A percentile compares a stretch with the other conserved stretches of the same genome.
phyloP scores from a whole-genome alignment of 2,797 vertebrate species.

The Sebastes reedi region DNA sequence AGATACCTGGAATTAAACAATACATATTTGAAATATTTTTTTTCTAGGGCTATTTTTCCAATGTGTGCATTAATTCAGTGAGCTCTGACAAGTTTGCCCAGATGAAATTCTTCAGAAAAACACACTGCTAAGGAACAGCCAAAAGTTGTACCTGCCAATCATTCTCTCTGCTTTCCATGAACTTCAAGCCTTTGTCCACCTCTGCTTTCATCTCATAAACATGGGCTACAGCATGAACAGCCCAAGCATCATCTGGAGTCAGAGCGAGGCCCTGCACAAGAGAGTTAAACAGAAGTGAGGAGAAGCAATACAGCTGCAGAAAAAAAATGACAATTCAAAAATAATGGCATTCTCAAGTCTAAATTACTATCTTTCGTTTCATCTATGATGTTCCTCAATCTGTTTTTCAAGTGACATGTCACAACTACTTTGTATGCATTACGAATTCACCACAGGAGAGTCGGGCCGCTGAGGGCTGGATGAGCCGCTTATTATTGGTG shows the following conservation, averaged over 20 bases:
- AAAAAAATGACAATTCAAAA: neutral
- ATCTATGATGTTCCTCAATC: neutral
- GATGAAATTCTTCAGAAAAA: neutral
- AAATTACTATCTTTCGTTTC: neutral
- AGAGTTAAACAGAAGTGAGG: neutral
- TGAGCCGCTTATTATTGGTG: conserved; percentile 6
- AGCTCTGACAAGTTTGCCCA: neutral
- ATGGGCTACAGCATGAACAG: conserved; percentile 91
- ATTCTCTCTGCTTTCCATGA: conserved; percentile 87
- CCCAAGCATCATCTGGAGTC: conserved; percentile 88
- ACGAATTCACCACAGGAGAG: neutral
- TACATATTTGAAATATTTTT: conserved; percentile 5
- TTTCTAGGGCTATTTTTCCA: neutral
- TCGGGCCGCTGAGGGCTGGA: neutral
- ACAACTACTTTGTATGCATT: conserved; percentile 13
- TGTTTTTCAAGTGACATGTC: neutral
- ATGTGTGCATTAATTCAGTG: neutral
- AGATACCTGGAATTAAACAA: conserved; percentile 77
- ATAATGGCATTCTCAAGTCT: neutral
- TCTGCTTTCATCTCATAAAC: conserved; percentile 93
- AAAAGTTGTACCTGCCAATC: conserved; percentile 88
- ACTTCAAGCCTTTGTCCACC: conserved; percentile 86
- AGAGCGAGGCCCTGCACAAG: conserved; percentile 85
- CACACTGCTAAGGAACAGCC: neutral
- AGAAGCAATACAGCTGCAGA: neutral